Percentiles rank a stretch among this genome's conserved stretches.
Evolutionary conservation across 2,113 vertebrate species (phyloP).

Genomic region (Phaetusa simplex): DNA sequence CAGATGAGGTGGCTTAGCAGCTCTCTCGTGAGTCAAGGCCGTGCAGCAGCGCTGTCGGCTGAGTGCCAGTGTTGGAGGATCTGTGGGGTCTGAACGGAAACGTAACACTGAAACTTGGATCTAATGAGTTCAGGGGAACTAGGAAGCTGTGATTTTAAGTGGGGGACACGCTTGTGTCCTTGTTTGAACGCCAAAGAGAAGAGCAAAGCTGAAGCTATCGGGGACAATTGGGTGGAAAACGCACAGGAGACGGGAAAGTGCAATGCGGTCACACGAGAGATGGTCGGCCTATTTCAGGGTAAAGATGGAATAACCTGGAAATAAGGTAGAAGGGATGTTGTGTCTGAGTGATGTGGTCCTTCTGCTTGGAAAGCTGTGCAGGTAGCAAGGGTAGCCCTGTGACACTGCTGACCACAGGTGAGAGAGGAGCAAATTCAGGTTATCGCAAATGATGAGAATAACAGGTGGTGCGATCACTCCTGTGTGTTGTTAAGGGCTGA

Average conservation of each 20-base stretch:
- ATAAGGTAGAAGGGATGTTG: background rate
- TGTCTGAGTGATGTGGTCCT: background rate
- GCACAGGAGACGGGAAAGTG: background rate
- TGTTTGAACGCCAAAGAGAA: background rate
- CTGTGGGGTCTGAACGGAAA: background rate
- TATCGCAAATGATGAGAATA: too few relatives aligned
- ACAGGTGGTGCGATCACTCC: rapidly evolving
- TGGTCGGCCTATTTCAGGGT: background rate
- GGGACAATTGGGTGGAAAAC: background rate
- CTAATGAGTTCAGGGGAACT: background rate
- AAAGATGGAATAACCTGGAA: background rate
- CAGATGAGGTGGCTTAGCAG: background rate
- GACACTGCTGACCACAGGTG: background rate
- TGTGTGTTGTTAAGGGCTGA: rapidly evolving
- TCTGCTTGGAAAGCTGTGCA: background rate
- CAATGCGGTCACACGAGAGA: too few relatives aligned
- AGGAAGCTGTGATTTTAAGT: background rate
- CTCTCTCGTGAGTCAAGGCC: background rate
- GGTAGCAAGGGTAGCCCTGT: background rate
- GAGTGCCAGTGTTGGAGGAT: background rate
- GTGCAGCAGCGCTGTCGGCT: background rate
- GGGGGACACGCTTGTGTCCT: background rate
- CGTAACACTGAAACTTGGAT: background rate
- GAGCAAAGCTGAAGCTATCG: background rate
- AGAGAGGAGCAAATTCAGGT: background rate